A percentile compares a stretch with the other conserved stretches of the same genome.
Evolutionary conservation across 2,888 invertebrate genomes (phyloP).

Genomic region (Erannis defoliaria): DNA sequence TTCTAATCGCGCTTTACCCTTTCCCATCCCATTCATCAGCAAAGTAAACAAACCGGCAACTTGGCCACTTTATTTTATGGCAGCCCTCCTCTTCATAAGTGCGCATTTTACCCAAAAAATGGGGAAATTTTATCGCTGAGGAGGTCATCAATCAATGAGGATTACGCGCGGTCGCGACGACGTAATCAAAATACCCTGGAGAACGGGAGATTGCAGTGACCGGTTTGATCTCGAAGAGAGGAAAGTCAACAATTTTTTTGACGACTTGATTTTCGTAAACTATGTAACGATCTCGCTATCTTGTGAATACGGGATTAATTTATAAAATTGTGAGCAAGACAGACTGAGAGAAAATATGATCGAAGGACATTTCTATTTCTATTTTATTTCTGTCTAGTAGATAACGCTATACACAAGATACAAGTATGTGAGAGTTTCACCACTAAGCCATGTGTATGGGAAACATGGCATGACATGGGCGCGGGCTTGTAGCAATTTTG

Average conservation of each 20-base stretch:
- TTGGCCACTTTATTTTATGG: constrained; percentile 46
- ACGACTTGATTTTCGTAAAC: neutral
- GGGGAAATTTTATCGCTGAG: constrained; percentile 66
- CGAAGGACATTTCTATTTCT: too few relatives aligned
- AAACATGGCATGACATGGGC: too few relatives aligned
- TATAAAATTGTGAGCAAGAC: neutral
- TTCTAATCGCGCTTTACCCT: constrained; percentile 33
- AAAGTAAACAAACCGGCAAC: constrained; percentile 45
- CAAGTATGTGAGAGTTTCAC: too few relatives aligned
- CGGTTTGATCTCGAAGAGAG: constrained; percentile 4
- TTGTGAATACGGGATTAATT: neutral
- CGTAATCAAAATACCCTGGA: constrained; percentile 72
- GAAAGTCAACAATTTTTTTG: neutral
- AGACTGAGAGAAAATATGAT: too few relatives aligned
- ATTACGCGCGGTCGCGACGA: constrained; percentile 65
- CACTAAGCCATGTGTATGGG: too few relatives aligned
- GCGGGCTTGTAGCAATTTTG: too few relatives aligned
- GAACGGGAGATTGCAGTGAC: constrained; percentile 48
- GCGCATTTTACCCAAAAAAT: constrained; percentile 68
- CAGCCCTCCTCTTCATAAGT: constrained; percentile 39
- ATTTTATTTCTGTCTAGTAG: too few relatives aligned
- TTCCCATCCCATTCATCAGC: constrained; percentile 43
- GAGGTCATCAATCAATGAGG: constrained; percentile 79
- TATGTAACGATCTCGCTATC: too few relatives aligned
- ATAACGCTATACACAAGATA: too few relatives aligned